Base-by-base conservation (phyloP, 2,888 invertebrate genomes). In the Microchrysa polita region DNA sequence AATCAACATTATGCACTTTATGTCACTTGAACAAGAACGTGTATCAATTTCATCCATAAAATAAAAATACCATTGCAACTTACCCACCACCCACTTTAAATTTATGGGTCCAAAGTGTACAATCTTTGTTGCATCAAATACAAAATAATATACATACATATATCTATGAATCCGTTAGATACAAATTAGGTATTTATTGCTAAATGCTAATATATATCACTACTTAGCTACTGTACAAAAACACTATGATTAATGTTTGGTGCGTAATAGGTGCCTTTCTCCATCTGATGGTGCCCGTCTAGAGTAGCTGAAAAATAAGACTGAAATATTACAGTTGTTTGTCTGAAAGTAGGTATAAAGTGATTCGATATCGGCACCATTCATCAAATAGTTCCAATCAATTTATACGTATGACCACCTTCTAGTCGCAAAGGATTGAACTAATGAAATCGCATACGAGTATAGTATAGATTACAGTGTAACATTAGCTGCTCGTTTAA, bases 381-480 rank as follows among this genome's bases (percentile, higher is more conserved):
- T 67, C 67, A 42, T 67, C 67, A 67, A 67, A 52, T 16, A 23
- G 67, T 53, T 53, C 20, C 67, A 53, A 67, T 67, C 67, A 67
- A 27, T 53, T 34, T 34, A 5, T 67, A 67, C 14, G 67, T 22
- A 27, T 27, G 16, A 52, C 67, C 23, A 20, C 20, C 48, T 10
- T 34, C 42, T 18, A 18, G 61, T 23, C 61, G 12, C 7, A n/a
- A n/a, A n/a, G n/a, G n/a, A 61, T n/a, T 40, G 14, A 40, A 40
- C 18, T 61, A 61, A 61, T 61, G 42, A 61, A 61, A 61, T 40
- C 40, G 16, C 16, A 48, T 12, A 40, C 27, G 27, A 23, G n/a
- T n/a, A n/a, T n/a, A n/a, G n/a, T n/a, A n/a, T n/a, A n/a, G n/a
- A n/a, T n/a, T n/a, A n/a, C n/a, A n/a, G 23, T 23, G 59, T 59